Evolutionary conservation across 2,797 vertebrate genomes (phyloP).

Genomic region (Sylvia borin): DNA sequence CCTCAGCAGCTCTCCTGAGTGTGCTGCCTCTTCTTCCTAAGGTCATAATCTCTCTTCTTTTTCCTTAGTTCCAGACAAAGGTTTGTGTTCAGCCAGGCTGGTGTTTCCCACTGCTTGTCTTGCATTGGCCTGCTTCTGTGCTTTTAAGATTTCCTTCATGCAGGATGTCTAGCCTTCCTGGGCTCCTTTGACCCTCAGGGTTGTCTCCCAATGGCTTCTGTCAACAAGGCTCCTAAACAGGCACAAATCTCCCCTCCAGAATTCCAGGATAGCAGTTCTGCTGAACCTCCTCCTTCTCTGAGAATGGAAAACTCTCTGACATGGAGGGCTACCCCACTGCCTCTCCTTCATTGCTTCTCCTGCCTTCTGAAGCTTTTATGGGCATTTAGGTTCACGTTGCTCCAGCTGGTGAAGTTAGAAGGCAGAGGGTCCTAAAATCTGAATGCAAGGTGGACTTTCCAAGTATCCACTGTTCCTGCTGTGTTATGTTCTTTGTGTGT

Average conservation of each 20-base stretch:
- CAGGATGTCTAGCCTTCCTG: not conserved
- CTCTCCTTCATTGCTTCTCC: not conserved
- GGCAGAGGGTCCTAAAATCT: not conserved
- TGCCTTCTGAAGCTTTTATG: not conserved
- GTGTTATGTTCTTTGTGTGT: not conserved
- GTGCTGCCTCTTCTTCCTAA: not conserved
- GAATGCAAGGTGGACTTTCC: not conserved
- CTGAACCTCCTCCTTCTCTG: not conserved
- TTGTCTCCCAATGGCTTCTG: not conserved
- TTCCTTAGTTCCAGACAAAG: not conserved
- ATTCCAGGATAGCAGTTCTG: not conserved
- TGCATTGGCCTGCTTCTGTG: not conserved
- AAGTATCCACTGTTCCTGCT: not conserved
- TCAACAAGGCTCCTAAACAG: not conserved
- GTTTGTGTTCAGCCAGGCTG: not conserved
- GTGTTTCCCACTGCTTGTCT: not conserved
- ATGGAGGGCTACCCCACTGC: not conserved
- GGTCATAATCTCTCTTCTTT: not conserved
- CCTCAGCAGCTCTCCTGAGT: not conserved
- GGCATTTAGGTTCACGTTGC: not conserved
- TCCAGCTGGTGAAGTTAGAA: not conserved
- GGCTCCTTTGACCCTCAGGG: not conserved
- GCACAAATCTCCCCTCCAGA: not conserved
- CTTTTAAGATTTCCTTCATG: not conserved
- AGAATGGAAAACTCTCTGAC: not conserved